Evolutionary conservation across 2,888 invertebrate genomes (phyloP).

Genomic region (Hemaris fuciformis): DNA sequence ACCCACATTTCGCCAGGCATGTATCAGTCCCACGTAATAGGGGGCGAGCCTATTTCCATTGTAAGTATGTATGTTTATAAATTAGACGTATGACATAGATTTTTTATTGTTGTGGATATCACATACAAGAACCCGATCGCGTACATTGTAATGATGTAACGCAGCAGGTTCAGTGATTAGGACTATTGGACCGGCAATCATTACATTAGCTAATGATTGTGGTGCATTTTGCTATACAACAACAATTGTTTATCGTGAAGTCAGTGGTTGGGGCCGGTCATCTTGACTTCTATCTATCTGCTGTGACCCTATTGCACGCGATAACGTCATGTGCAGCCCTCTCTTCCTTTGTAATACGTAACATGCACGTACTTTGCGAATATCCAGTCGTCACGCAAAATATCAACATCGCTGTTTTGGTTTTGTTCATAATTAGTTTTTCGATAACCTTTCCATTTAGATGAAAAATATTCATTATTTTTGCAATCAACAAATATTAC

Average conservation of each 20-base stretch:
- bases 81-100: too few species aligned
- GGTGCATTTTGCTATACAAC: conserved; percentile 8
- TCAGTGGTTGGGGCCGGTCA: conserved; percentile 39
- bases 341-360: conserved; percentile 31
- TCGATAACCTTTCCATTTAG: background rate
- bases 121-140: background rate
- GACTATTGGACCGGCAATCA: conserved; percentile 8
- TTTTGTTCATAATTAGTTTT: background rate
- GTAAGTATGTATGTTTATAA: too few species aligned
- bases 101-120: background rate
- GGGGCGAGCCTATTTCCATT: too few species aligned
- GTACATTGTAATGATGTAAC: background rate
- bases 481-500: background rate
- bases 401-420: background rate
- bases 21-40: too few species aligned
- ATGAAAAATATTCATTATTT: background rate
- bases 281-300: conserved; percentile 54
- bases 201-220: conserved; percentile 15
- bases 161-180: conserved; percentile 7
- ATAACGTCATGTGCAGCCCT: conserved; percentile 30
- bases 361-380: conserved; percentile 15
- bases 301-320: conserved; percentile 53
- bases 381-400: background rate
- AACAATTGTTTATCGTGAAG: conserved; percentile 28
- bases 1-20: too few species aligned